Conservation (phyloP, 30 jellyfish, hydroid and myxozoan species). For the Catostylus mosaicus region DNA sequence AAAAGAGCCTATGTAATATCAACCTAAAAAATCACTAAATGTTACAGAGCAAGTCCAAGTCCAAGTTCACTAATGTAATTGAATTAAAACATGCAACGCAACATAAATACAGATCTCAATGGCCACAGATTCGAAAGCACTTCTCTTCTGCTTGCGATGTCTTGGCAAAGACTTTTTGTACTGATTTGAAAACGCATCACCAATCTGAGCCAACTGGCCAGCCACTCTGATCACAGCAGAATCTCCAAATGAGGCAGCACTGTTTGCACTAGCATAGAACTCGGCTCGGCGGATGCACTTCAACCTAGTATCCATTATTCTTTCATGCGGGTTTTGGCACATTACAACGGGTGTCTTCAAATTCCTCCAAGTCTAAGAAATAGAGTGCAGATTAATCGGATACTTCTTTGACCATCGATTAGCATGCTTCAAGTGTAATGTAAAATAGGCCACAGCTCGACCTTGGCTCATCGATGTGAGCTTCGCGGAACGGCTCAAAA, state of each 20-base stretch:
- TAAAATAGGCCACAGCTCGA: conserved; percentile 3
- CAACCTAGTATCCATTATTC: conserved; percentile 27
- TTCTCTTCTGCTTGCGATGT: conserved; percentile 5
- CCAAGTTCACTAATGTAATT: conserved; percentile 8
- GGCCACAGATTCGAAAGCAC: conserved; percentile 50
- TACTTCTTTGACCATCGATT: background rate
- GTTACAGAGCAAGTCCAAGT: background rate
- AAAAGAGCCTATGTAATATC: background rate
- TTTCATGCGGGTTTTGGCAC: conserved; percentile 36
- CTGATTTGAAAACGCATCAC: conserved; percentile 47
- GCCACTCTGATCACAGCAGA: conserved; percentile 45
- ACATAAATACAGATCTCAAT: conserved; percentile 27
- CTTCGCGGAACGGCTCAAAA: background rate
- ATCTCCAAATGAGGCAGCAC: conserved; percentile 29
- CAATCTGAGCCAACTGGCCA: conserved; percentile 62
- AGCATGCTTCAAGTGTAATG: background rate
- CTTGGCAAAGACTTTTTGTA: conserved; percentile 25
- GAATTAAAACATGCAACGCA: conserved; percentile 27
- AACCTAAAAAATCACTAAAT: background rate
- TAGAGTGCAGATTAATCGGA: background rate
- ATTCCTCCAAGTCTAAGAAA: background rate
- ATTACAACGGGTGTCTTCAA: background rate
- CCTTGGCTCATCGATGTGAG: background rate
- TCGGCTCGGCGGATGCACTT: conserved; percentile 40
- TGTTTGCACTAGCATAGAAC: conserved; percentile 4